These are phyloP conservation scores for Girardinus metallicus DNA, from an alignment of 2,797 vertebrate species.

Conservation along the genomic window DNA sequence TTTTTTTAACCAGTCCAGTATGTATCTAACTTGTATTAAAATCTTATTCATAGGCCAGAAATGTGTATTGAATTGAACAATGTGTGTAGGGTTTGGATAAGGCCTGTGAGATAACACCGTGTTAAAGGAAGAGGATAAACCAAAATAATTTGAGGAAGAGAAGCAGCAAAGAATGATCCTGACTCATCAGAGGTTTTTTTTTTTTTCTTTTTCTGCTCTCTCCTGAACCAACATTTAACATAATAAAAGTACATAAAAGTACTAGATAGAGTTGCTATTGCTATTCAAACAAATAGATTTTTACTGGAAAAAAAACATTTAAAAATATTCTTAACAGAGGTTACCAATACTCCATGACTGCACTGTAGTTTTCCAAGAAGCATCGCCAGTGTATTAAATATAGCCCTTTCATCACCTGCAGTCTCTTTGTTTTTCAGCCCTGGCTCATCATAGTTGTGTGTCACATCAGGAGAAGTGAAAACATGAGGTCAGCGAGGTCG, in stretches of 20 bases:
- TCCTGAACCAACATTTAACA: not conserved
- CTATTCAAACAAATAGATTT: not conserved
- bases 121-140: not conserved
- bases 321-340: not conserved
- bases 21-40: not conserved
- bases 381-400: not conserved
- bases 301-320: not conserved
- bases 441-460: conserved; percentile 18
- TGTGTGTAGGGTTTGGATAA: not conserved
- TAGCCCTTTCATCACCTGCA: not conserved
- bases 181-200: conserved; percentile 22
- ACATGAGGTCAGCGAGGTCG: conserved; percentile 3
- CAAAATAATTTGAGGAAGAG: conserved; percentile 7
- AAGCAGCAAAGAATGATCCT: conserved; percentile 17
- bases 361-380: not conserved
- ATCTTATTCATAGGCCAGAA: not conserved
- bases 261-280: not conserved
- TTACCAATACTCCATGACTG: not conserved
- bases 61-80: not conserved
- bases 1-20: not conserved
- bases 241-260: not conserved
- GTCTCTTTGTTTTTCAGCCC: not conserved
- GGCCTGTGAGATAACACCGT: not conserved
- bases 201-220: conserved; percentile 13
- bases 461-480: conserved; percentile 19